Evolutionary conservation across 2,113 vertebrate species (phyloP).

Genomic region (Daboia siamensis): DNA sequence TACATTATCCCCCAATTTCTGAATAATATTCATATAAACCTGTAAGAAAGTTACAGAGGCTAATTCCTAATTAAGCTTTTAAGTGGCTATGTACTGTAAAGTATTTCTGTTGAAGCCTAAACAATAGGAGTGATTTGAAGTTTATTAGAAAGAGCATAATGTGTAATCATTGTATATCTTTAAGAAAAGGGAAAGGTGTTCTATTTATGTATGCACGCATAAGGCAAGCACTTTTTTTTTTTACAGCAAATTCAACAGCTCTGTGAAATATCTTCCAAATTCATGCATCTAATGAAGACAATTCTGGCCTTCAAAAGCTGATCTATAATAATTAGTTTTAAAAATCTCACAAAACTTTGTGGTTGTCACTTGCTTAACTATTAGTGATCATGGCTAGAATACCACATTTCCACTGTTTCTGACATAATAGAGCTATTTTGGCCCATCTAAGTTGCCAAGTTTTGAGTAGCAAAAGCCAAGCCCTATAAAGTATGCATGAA

Average conservation of each 20-base stretch:
- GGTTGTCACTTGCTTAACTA: background rate
- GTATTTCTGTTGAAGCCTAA: slow-evolving; percentile 19
- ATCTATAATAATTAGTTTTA: background rate
- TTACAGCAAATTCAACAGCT: background rate
- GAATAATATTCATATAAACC: background rate
- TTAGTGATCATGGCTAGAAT: background rate
- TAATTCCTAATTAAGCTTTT: slow-evolving; percentile 31
- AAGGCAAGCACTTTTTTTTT: background rate
- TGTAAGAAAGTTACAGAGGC: slow-evolving; percentile 32
- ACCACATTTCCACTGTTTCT: background rate
- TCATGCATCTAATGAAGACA: background rate
- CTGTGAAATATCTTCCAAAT: background rate
- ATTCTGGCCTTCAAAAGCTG: background rate
- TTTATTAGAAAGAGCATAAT: slow-evolving; percentile 29
- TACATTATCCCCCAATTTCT: background rate
- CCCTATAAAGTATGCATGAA: background rate
- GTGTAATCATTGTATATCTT: background rate
- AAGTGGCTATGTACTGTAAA: slow-evolving; percentile 23
- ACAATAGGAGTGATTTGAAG: slow-evolving; percentile 22
- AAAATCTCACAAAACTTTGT: background rate
- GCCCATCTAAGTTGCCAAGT: background rate
- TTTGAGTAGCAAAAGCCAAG: background rate
- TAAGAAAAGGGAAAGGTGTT: background rate
- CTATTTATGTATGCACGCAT: background rate
- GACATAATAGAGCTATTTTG: background rate